A percentile compares a stretch with the other conserved stretches of the same genome.
Evolutionary conservation across 2,113 vertebrate species (phyloP).

Genomic region (Alexandromys fortis): DNA sequence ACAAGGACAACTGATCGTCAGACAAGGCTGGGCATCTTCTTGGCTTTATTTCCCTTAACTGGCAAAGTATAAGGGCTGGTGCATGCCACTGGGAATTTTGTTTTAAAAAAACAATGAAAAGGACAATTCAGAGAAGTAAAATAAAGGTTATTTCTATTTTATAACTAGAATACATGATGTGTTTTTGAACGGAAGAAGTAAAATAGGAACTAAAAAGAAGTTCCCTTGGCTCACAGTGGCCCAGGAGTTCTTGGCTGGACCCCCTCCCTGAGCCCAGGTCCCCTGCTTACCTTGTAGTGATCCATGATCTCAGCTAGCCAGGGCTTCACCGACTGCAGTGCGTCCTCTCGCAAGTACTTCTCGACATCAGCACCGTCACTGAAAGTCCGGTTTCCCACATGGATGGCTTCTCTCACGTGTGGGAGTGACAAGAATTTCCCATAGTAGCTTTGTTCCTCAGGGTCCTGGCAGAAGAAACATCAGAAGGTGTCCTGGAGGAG

Average conservation of each 20-base stretch:
- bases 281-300: slow-evolving; percentile 90
- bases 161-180: background rate
- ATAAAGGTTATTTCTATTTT: background rate
- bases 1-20: background rate
- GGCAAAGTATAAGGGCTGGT: background rate
- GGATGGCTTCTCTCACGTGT: slow-evolving; percentile 88
- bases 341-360: slow-evolving; percentile 89
- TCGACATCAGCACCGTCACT: slow-evolving; percentile 87
- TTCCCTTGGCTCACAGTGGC: background rate
- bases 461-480: slow-evolving; percentile 81
- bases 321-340: slow-evolving; percentile 91
- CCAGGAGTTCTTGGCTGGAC: background rate
- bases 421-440: slow-evolving; percentile 87
- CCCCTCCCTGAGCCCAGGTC: background rate
- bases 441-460: slow-evolving; percentile 88
- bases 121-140: background rate
- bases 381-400: slow-evolving; percentile 91
- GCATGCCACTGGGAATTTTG: slow-evolving; percentile 26
- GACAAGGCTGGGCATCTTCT: background rate
- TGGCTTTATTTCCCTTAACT: background rate
- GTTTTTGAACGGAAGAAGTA: background rate
- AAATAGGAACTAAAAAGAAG: background rate
- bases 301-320: slow-evolving; percentile 93
- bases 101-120: background rate
- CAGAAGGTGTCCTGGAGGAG: background rate